These are phyloP conservation scores for Diarsia mendica DNA, from an alignment of 2,888 invertebrate genomes.

Conservation along the genomic window DNA sequence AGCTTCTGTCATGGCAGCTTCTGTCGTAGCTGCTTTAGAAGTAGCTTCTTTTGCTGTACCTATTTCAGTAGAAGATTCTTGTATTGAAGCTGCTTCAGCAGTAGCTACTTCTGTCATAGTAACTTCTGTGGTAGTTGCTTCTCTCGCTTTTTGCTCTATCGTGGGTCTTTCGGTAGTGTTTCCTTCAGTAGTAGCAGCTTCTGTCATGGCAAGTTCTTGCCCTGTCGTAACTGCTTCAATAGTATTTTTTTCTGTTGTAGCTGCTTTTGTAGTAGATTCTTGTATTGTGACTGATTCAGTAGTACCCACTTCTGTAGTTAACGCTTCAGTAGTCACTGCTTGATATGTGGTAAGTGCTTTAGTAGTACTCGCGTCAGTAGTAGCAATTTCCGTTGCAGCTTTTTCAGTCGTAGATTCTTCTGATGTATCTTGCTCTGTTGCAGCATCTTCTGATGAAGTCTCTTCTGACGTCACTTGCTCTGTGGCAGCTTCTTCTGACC, in stretches of 20 bases:
- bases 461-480: neutral
- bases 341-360: neutral
- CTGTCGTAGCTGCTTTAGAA: slow-evolving; percentile 2
- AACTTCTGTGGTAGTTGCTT: neutral
- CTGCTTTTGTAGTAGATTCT: neutral
- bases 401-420: neutral
- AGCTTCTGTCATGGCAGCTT: neutral
- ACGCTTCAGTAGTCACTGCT: neutral
- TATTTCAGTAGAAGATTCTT: too few relatives aligned
- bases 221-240: neutral
- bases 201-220: neutral
- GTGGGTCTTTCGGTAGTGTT: too few relatives aligned
- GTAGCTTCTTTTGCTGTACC: neutral
- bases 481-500: neutral
- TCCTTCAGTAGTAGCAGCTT: neutral
- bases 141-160: neutral
- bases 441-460: neutral
- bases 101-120: too few relatives aligned
- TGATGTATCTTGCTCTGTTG: neutral
- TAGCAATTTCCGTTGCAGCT: neutral
- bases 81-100: neutral
- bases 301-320: neutral
- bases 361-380: neutral
- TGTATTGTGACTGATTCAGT: slow-evolving; percentile 6
- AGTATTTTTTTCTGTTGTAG: slow-evolving; percentile 3